Conservation (phyloP, 2,113 vertebrate genomes). For the Notarius lentiginosus region DNA sequence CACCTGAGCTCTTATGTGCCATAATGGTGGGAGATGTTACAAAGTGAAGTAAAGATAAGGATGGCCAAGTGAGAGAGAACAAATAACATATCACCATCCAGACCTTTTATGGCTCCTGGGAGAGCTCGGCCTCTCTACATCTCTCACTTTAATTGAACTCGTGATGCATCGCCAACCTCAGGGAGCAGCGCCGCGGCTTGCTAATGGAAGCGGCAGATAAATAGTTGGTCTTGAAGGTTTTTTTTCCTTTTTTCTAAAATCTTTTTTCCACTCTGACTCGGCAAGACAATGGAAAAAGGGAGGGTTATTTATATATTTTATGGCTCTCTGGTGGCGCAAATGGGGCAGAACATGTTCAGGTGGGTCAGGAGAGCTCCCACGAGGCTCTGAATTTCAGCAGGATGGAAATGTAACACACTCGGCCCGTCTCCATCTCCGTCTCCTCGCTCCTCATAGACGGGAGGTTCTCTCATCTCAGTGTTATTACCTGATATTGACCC, state of each 20-base stretch:
- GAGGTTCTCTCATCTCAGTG: neutral
- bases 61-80: constrained; percentile 4
- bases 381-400: constrained; percentile 46
- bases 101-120: constrained; percentile 34
- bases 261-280: constrained; percentile 1
- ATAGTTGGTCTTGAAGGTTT: constrained; percentile 27
- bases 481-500: constrained; percentile 10
- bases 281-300: constrained; percentile 14
- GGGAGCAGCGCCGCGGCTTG: constrained; percentile 19
- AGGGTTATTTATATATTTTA: constrained; percentile 46
- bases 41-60: constrained; percentile 14
- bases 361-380: constrained; percentile 43
- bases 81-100: constrained; percentile 23
- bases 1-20: constrained; percentile 14
- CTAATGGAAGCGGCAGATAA: constrained; percentile 40
- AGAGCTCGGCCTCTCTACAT: constrained; percentile 39
- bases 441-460: neutral
- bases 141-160: constrained; percentile 50
- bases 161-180: constrained; percentile 42
- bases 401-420: constrained; percentile 42
- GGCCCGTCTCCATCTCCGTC: neutral
- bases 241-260: constrained; percentile 13
- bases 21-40: constrained; percentile 11
- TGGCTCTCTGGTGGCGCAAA: constrained; percentile 43
- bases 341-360: constrained; percentile 52